Conservation (phyloP, 2,113 vertebrate genomes). For the Crotalus horridus region DNA sequence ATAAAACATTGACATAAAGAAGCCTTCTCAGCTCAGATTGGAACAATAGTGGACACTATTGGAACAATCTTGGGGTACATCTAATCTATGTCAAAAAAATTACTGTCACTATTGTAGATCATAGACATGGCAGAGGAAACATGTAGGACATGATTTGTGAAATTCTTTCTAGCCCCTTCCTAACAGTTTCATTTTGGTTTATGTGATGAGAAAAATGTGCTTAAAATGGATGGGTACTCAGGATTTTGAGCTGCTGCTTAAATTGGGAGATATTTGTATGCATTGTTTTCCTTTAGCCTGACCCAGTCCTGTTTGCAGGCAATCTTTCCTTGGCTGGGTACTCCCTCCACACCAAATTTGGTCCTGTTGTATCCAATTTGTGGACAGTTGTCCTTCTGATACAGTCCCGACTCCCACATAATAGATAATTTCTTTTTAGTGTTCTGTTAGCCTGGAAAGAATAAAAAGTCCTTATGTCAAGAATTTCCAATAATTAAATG, state of each 20-base stretch:
- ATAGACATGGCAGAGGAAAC: not conserved
- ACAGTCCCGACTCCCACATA: not conserved
- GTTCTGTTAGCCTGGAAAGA: not conserved
- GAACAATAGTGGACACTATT: not conserved
- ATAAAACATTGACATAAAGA: not conserved
- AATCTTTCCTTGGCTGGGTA: not conserved
- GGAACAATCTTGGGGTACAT: not conserved
- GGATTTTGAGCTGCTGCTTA: not conserved
- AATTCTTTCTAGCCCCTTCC: not conserved
- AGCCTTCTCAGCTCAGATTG: not conserved
- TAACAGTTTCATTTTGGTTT: not conserved
- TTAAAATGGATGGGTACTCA: not conserved
- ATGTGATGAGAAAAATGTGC: not conserved
- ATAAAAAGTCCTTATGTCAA: not conserved
- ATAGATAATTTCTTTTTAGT: not conserved
- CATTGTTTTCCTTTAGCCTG: not conserved
- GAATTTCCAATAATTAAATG: not conserved
- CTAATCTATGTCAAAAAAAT: not conserved
- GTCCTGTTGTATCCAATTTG: not conserved
- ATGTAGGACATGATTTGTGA: not conserved
- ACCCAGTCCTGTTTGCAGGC: not conserved
- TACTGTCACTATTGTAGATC: not conserved
- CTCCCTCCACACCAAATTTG: not conserved
- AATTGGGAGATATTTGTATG: not conserved
- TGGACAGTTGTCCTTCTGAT: not conserved